Base-by-base conservation (phyloP, 2,888 invertebrate genomes). In the Campoplex capitator region DNA sequence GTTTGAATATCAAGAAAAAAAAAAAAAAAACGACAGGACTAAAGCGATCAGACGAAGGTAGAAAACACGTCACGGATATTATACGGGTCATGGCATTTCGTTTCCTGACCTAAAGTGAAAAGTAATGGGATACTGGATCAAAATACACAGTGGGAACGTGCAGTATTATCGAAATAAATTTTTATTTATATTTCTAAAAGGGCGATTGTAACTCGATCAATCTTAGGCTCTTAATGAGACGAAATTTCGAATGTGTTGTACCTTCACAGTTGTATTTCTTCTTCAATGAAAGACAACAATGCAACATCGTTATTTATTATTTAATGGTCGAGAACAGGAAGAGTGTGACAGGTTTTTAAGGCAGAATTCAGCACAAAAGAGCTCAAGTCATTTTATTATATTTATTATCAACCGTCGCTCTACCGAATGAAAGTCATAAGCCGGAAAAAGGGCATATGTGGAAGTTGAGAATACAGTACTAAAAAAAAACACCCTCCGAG, bases 51-150 rank as follows among this genome's bases (percentile, higher is more conserved):
- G 28, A 74, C 71, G 54, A 78, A 77, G 83, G 74, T 82, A 83
- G 78, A 88, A 87, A 81, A 84, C 62, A 68, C 78, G 77, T 87
- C 84, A 74, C 35, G 84, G 81, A 75, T 74, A 82, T 86, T 71
- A 83, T 83, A 81, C 48, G 83, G 76, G 83, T 80, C 48, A 65
- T 62, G 35, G 79, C 16, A 42, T 74, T 54, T 88, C 88, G 89
- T 89, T 89, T 89, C 84, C 74, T 77, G 74, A 65, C 54, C 23
- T 74, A 38, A 54, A 45, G 45, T 45, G 32, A 54, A 73, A 67
- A 65, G 70, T 80, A 83, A 86, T 76, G 71, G 65, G 86, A 83
- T 67, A 76, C 62, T 42, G 74, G 78, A 54, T 73, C 45, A 32
- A 62, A 77, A 45, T 45, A 70, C 32, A 75, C 42, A 83, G 75